Percentiles rank a stretch among this genome's conserved stretches.
phyloP scores from a whole-genome alignment of 2,888 invertebrate species.

The Ptychoptera contaminata region DNA sequence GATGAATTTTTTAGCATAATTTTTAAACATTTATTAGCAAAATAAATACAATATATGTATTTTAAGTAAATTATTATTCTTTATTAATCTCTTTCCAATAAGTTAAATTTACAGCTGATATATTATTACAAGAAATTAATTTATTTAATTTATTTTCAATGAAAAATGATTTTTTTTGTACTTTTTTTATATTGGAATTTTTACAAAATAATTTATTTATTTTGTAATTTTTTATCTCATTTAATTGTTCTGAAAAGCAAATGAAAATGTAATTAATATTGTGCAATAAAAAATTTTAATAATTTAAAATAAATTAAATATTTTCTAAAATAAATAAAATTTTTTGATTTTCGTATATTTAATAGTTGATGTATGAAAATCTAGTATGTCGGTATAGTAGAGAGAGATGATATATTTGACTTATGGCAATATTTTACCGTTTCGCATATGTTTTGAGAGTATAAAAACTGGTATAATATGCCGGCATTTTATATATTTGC shows the following conservation, averaged over 20 bases:
- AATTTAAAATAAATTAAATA: no score
- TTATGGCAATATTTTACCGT: no score
- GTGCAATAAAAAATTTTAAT: no score
- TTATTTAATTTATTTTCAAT: not conserved
- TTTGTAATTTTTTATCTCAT: constrained; percentile 44
- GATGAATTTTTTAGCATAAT: not conserved
- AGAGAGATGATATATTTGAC: no score
- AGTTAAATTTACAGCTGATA: not conserved
- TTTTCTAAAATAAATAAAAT: no score
- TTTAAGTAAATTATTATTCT: not conserved
- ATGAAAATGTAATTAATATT: no score
- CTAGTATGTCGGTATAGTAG: no score
- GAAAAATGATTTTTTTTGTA: constrained; percentile 7
- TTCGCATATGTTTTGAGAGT: no score
- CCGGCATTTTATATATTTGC: no score
- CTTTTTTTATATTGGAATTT: constrained; percentile 43
- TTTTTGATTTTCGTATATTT: no score
- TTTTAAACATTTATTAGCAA: not conserved
- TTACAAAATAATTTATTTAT: constrained; percentile 49
- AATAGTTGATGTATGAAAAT: no score
- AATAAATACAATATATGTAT: not conserved
- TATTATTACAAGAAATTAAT: not conserved
- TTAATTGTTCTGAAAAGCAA: constrained; percentile 31
- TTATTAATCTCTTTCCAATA: not conserved
- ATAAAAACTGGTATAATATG: no score